Conservation (phyloP, 2,797 vertebrate species). For the Ctenopoma kingsleyae region DNA sequence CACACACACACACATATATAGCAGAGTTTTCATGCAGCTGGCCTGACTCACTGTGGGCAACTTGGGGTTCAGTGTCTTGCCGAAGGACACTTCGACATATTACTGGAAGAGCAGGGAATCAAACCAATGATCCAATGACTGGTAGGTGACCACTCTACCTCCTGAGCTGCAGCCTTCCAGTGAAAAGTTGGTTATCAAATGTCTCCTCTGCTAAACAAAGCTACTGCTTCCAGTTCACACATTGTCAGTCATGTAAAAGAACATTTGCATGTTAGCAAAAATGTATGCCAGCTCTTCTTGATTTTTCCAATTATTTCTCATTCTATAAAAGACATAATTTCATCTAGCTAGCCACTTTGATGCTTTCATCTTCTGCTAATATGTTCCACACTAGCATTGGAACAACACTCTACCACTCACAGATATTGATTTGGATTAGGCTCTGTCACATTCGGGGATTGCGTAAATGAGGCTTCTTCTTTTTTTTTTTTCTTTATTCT, state of each 20-base stretch:
- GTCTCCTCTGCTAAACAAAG: constrained; percentile 31
- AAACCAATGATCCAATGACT: too few species aligned
- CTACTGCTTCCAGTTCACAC: constrained; percentile 42
- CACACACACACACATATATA: too few species aligned
- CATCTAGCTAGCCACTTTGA: constrained; percentile 76
- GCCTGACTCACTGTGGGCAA: too few species aligned
- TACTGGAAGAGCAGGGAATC: too few species aligned
- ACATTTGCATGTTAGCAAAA: constrained; percentile 61
- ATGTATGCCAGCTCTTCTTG: constrained; percentile 47
- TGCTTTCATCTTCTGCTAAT: constrained; percentile 81
- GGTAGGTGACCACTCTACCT: too few species aligned
- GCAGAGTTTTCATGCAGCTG: too few species aligned
- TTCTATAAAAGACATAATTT: constrained; percentile 79
- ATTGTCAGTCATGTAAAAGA: constrained; percentile 26
- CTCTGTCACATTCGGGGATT: constrained; percentile 77
- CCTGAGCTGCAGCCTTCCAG: not conserved
- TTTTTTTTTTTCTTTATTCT: constrained; percentile 61
- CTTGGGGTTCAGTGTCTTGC: too few species aligned
- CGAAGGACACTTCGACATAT: too few species aligned
- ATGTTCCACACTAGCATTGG: constrained; percentile 76
- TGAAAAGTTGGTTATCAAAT: constrained; percentile 21
- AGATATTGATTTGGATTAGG: constrained; percentile 83
- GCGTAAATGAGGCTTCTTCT: constrained; percentile 72
- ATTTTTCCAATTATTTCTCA: constrained; percentile 74
- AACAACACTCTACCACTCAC: constrained; percentile 77